Conservation (phyloP, 1,140 invertebrate species). For the Sycophaga agraensis region DNA sequence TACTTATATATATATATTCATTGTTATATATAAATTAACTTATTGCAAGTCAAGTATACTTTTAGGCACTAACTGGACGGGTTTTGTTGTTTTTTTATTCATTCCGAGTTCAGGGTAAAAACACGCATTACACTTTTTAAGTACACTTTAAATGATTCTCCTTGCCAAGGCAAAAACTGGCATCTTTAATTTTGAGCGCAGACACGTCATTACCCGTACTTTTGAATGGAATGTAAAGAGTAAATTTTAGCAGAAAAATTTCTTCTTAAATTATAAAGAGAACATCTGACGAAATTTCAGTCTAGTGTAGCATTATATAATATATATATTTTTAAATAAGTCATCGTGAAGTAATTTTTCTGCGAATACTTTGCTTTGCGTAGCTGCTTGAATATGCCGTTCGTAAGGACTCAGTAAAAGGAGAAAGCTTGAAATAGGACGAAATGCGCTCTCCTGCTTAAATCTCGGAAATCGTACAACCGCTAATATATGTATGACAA, state of each 20-base stretch:
- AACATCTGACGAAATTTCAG: too few relatives aligned
- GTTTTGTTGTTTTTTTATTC: constrained; percentile 38
- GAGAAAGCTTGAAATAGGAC: too few relatives aligned
- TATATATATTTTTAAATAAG: not conserved
- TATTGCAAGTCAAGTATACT: constrained; percentile 34
- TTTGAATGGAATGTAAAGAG: constrained; percentile 18
- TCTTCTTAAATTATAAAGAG: not conserved
- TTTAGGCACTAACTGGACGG: constrained; percentile 53
- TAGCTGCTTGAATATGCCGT: too few relatives aligned
- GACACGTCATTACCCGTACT: not conserved
- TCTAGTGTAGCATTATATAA: not conserved
- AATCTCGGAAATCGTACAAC: too few relatives aligned
- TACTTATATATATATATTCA: too few relatives aligned
- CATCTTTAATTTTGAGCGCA: constrained; percentile 5
- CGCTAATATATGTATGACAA: too few relatives aligned
- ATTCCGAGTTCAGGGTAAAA: constrained; percentile 39
- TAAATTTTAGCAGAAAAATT: not conserved
- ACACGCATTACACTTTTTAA: constrained; percentile 42
- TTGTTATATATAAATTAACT: constrained; percentile 32
- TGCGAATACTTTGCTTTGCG: too few relatives aligned
- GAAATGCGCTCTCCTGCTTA: too few relatives aligned
- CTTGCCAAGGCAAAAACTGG: constrained; percentile 16
- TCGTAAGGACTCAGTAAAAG: too few relatives aligned
- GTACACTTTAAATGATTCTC: constrained; percentile 45
- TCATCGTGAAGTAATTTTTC: not conserved